Evolutionary conservation across 2,797 vertebrate genomes (phyloP), one percentile per base, ranked within the genome.

Genomic region (Morus bassanus): DNA sequence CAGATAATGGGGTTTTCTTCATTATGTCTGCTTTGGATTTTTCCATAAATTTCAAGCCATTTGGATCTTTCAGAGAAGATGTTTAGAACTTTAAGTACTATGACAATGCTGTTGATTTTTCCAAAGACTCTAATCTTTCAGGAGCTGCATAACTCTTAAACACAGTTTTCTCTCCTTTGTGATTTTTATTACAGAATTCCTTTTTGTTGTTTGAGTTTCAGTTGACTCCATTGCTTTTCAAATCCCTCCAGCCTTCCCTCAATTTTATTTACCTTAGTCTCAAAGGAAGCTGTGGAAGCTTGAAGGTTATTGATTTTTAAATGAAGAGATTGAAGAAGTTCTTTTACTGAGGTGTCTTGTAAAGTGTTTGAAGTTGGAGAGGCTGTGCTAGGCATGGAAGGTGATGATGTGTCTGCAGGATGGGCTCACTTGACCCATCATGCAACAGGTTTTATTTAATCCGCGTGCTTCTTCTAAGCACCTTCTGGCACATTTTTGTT

Each of bases 231-330:
- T 79, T 79, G 78, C 80, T 96, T 97, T 95, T 95, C 91, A 95
- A 87, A 92, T 95, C 90, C 88, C 91, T 93, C 67, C 90, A 94
- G 90, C 89, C 57, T 93, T 88, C 80, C 93, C 89, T 95, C 96
- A 89, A 85, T 95, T 96, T 95, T 95, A 96, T 97, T 97, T 97
- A 94, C 85, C 63, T 88, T 68, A 25, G 63, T 97, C 97, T 97
- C 96, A 86, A 93, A 97, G 95, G 96, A 96, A 77, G 81, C 80
- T 48, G 80, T 46, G 67, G 86, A 93, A 91, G 35, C 83, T 95
- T 91, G 94, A 96, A 96, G 63, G 69, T 65, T 96, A 97, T 97
- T 6, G 83, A 97, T 97, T 97, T 96, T 96, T 95, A 97, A 97
- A 97, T 96, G 69, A 97, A 96, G 96, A 96, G 87, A 93, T 93